These are phyloP conservation scores for Psophia crepitans DNA, from an alignment of 2,113 vertebrate genomes.

Conservation along the genomic window DNA sequence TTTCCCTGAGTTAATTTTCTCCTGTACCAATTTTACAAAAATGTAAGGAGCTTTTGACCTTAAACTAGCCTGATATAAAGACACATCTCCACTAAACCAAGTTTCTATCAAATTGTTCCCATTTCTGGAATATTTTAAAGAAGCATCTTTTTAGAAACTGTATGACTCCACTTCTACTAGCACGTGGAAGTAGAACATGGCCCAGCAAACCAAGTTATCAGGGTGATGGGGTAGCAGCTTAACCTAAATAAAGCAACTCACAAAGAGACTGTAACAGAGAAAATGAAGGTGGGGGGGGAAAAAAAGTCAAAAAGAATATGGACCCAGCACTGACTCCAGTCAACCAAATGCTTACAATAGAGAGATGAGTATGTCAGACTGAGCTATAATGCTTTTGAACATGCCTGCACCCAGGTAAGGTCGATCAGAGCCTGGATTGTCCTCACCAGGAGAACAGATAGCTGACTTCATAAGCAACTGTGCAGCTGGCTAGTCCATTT, in stretches of 20 bases:
- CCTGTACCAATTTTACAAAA: neutral
- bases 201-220: neutral
- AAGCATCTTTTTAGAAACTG: neutral
- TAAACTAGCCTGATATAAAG: neutral
- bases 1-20: no score
- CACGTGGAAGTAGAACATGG: neutral
- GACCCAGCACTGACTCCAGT: neutral
- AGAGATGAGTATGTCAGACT: neutral
- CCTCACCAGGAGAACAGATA: neutral
- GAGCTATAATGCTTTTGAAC: neutral
- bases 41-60: neutral
- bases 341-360: neutral
- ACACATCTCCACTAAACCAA: neutral
- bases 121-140: neutral
- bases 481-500: neutral
- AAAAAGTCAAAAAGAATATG: neutral
- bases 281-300: neutral
- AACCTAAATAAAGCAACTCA: neutral
- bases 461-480: neutral
- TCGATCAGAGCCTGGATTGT: neutral
- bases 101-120: neutral
- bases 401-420: neutral
- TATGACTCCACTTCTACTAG: neutral
- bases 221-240: neutral
- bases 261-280: neutral